Percentiles rank a stretch among this genome's conserved stretches.
Evolutionary conservation across 1,140 invertebrate species (phyloP).

Genomic region (Saccostrea glomerata): DNA sequence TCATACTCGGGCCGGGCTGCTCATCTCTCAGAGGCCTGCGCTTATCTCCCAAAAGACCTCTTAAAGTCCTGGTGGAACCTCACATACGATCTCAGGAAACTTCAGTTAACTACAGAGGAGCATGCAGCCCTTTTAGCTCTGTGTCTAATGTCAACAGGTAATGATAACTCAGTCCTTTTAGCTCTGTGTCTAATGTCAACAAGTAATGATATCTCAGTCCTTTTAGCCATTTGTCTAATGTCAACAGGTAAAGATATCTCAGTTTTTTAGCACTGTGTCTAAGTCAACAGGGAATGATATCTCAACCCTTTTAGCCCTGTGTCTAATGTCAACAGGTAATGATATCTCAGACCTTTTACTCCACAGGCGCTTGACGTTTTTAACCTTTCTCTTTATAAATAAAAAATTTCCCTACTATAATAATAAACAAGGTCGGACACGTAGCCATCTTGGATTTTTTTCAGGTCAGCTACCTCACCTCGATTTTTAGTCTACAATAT

Average conservation of each 20-base stretch:
- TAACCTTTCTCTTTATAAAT: too few relatives aligned
- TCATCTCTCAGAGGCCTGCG: slow-evolving; percentile 3
- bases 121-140: background rate
- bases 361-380: too few relatives aligned
- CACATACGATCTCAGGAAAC: background rate
- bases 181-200: background rate
- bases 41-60: background rate
- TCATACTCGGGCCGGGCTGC: background rate
- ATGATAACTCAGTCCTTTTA: background rate
- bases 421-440: too few relatives aligned
- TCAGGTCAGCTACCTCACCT: too few relatives aligned
- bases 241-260: background rate
- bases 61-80: slow-evolving; percentile 8
- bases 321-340: background rate
- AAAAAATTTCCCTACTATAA: too few relatives aligned
- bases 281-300: background rate
- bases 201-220: background rate
- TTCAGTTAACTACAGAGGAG: background rate
- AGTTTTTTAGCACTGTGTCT: background rate
- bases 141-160: slow-evolving; percentile 21
- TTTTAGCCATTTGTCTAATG: background rate
- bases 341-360: background rate
- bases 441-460: too few relatives aligned
- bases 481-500: too few relatives aligned
- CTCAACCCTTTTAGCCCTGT: background rate